A percentile compares a stretch with the other conserved stretches of the same genome.
Evolutionary conservation across 2,888 invertebrate genomes (phyloP).

Genomic region (Lasioglossum figueresi): DNA sequence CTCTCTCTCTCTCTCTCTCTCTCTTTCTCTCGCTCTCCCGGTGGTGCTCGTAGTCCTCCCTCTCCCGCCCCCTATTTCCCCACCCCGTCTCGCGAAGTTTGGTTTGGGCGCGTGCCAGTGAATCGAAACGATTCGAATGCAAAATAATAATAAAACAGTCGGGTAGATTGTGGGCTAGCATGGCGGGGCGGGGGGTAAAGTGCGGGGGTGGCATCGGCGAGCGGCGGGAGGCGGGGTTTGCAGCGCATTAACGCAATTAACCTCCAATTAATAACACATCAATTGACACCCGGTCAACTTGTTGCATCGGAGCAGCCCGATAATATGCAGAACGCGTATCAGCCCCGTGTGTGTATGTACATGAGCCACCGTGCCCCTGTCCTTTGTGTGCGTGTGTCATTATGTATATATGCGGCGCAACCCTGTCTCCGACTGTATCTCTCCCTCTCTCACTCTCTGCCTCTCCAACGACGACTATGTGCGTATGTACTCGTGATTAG

Average conservation of each 20-base stretch:
- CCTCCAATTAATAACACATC: slow-evolving; percentile 84
- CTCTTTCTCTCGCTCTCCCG: slow-evolving; percentile 6
- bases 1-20: slow-evolving; percentile 31
- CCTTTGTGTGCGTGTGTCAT: slow-evolving; percentile 47
- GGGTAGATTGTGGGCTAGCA: slow-evolving; percentile 42
- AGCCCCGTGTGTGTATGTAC: slow-evolving; percentile 59
- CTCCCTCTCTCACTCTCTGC: not conserved
- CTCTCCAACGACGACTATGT: not conserved
- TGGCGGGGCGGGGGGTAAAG: slow-evolving; percentile 40
- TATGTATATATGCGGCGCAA: slow-evolving; percentile 47
- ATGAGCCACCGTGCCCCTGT: slow-evolving; percentile 40
- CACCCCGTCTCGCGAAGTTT: slow-evolving; percentile 55
- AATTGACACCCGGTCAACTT: slow-evolving; percentile 83
- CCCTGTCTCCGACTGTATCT: slow-evolving; percentile 20
- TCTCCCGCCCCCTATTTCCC: slow-evolving; percentile 1
- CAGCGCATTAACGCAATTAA: slow-evolving; percentile 83
- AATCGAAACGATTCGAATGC: slow-evolving; percentile 79
- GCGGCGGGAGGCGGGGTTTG: slow-evolving; percentile 69
- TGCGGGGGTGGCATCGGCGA: slow-evolving; percentile 61
- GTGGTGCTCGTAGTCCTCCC: slow-evolving; percentile 13
- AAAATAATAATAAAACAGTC: slow-evolving; percentile 80
- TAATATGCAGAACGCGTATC: slow-evolving; percentile 77
- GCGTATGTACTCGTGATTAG: slow-evolving; percentile 55
- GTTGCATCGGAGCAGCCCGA: slow-evolving; percentile 80
- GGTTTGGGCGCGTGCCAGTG: slow-evolving; percentile 81